These are phyloP conservation scores for Tamias sibiricus DNA, from an alignment of 2,113 vertebrate genomes.

Conservation along the genomic window DNA sequence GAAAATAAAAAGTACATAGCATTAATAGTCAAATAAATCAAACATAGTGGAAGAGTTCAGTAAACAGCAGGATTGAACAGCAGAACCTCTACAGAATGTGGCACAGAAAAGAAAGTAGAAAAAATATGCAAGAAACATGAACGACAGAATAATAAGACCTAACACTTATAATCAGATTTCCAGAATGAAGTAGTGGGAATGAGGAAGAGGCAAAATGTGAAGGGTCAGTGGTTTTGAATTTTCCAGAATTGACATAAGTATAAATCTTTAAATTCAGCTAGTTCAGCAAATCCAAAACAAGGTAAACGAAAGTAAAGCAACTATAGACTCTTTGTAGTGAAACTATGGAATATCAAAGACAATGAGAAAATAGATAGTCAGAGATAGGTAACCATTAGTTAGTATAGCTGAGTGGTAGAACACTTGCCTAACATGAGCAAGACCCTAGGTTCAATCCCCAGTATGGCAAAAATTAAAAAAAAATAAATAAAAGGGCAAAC, in stretches of 20 bases:
- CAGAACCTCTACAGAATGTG: background rate
- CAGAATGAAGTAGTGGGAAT: background rate
- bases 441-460: background rate
- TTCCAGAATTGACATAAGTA: background rate
- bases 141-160: background rate
- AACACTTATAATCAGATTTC: background rate
- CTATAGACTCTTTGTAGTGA: background rate
- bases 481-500: background rate
- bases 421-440: background rate
- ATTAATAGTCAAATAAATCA: background rate
- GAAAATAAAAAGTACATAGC: background rate
- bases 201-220: background rate
- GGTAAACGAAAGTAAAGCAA: background rate
- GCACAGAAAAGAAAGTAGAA: background rate
- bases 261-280: background rate
- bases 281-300: background rate
- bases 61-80: background rate
- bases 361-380: background rate
- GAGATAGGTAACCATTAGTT: background rate
- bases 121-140: background rate
- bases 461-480: background rate
- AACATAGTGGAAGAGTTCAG: background rate
- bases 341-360: background rate
- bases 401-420: background rate
- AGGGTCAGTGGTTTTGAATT: background rate